A percentile compares a stretch with the other conserved stretches of the same genome.
These are phyloP conservation scores for Tigriopus japonicus DNA, from an alignment of 1,140 invertebrate genomes.

Conservation along the genomic window DNA sequence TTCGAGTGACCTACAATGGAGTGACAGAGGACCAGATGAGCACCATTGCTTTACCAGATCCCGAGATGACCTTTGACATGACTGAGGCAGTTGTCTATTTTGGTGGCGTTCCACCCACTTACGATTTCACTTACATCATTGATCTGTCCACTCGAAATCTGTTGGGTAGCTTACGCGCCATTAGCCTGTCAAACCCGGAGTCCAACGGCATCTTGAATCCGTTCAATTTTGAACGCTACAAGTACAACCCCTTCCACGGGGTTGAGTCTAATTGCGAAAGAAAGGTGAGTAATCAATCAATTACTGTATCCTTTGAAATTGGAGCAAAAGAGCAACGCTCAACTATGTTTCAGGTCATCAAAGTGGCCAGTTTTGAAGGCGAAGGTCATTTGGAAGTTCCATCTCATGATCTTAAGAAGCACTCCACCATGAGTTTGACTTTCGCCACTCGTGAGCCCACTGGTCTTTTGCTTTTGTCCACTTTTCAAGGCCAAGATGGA, in stretches of 20 bases:
- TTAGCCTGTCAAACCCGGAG: constrained; percentile 30
- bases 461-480: constrained; percentile 50
- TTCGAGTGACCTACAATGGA: constrained; percentile 17
- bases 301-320: too few species aligned
- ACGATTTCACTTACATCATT: neutral
- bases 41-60: neutral
- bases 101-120: constrained; percentile 57
- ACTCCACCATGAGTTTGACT: constrained; percentile 47
- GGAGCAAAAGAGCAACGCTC: neutral
- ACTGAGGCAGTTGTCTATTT: constrained; percentile 34
- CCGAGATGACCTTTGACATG: neutral
- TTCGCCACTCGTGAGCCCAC: constrained; percentile 49
- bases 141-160: neutral
- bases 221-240: constrained; percentile 22
- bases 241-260: constrained; percentile 42
- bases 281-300: constrained; percentile 34
- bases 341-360: constrained; percentile 28
- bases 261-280: constrained; percentile 51
- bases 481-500: constrained; percentile 23
- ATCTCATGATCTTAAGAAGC: constrained; percentile 39
- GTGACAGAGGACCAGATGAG: constrained; percentile 11
- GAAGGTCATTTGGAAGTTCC: constrained; percentile 54
- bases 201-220: constrained; percentile 43
- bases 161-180: neutral
- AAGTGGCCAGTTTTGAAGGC: constrained; percentile 50